Evolutionary conservation across 2,797 vertebrate species (phyloP).

Genomic region (Hydrolagus colliei): DNA sequence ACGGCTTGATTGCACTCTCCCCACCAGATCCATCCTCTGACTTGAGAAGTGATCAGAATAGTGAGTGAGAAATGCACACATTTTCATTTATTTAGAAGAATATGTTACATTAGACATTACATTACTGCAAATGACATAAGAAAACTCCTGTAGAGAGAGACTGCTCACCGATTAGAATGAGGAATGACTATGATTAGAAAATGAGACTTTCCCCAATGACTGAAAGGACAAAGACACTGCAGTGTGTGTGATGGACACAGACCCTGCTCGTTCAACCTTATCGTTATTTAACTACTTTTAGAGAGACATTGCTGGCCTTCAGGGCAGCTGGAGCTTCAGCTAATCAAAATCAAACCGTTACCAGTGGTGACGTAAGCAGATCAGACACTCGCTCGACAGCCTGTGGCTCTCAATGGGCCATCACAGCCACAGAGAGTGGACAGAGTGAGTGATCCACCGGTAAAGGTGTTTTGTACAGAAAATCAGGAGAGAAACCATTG

Average conservation of each 20-base stretch:
- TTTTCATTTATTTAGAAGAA: constrained; percentile 21
- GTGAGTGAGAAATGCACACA: neutral
- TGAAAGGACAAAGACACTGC: neutral
- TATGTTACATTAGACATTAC: constrained; percentile 7
- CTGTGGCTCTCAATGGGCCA: too few species aligned
- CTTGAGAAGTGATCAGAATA: neutral
- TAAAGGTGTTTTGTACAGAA: too few species aligned
- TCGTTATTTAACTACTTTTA: neutral
- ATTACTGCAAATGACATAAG: neutral
- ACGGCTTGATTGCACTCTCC: neutral
- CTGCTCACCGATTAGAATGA: neutral
- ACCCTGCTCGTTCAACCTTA: neutral
- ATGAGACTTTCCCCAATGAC: neutral
- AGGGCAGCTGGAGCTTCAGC: too few species aligned
- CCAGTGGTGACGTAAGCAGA: too few species aligned
- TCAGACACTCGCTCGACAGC: too few species aligned
- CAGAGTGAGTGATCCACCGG: too few species aligned
- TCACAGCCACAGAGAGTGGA: too few species aligned
- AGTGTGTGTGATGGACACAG: neutral
- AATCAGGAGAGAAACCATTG: too few species aligned
- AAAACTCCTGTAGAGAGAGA: neutral
- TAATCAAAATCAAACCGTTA: neutral
- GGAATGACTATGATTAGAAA: neutral
- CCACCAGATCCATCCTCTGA: neutral
- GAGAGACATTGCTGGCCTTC: neutral